Conservation (phyloP, 2,797 vertebrate genomes). For the Eutrigla gurnardus region DNA sequence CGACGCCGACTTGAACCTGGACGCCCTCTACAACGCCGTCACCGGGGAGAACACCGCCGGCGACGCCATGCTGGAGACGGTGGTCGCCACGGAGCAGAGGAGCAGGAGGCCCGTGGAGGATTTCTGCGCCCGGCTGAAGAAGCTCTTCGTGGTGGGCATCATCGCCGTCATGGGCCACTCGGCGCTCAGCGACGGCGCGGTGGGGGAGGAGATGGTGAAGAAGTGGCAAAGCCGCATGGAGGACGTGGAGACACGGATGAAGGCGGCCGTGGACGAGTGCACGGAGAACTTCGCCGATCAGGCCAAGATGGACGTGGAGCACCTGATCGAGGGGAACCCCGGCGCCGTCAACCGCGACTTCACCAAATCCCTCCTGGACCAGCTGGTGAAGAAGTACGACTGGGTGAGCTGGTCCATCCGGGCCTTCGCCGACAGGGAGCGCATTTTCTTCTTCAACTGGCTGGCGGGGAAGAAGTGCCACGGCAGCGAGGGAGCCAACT, state of each 20-base stretch:
- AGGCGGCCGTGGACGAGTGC: slow-evolving; percentile 85
- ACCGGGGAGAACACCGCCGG: slow-evolving; percentile 77
- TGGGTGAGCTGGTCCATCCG: slow-evolving; percentile 87
- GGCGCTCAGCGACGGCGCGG: slow-evolving; percentile 79
- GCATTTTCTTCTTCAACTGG: slow-evolving; percentile 86
- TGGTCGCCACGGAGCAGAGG: slow-evolving; percentile 76
- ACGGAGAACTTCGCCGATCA: slow-evolving; percentile 82
- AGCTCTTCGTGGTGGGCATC: slow-evolving; percentile 85
- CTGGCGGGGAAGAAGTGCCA: slow-evolving; percentile 84
- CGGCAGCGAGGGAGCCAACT: slow-evolving; percentile 79
- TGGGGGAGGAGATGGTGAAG: slow-evolving; percentile 79
- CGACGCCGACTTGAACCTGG: slow-evolving; percentile 80
- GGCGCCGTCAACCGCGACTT: slow-evolving; percentile 67
- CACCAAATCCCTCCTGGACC: slow-evolving; percentile 73
- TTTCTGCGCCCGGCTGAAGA: slow-evolving; percentile 86
- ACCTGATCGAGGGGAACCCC: slow-evolving; percentile 67
- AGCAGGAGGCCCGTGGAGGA: slow-evolving; percentile 83
- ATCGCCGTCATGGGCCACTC: slow-evolving; percentile 85
- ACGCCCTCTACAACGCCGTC: slow-evolving; percentile 83
- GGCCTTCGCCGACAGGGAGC: slow-evolving; percentile 76
- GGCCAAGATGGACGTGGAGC: slow-evolving; percentile 82
- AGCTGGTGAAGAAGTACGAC: slow-evolving; percentile 83
- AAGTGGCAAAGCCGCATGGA: slow-evolving; percentile 86
- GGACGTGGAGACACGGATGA: slow-evolving; percentile 84
- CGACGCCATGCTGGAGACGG: slow-evolving; percentile 79